Base-by-base conservation (phyloP, 2,113 vertebrate species). In the Seriola quinqueradiata region DNA sequence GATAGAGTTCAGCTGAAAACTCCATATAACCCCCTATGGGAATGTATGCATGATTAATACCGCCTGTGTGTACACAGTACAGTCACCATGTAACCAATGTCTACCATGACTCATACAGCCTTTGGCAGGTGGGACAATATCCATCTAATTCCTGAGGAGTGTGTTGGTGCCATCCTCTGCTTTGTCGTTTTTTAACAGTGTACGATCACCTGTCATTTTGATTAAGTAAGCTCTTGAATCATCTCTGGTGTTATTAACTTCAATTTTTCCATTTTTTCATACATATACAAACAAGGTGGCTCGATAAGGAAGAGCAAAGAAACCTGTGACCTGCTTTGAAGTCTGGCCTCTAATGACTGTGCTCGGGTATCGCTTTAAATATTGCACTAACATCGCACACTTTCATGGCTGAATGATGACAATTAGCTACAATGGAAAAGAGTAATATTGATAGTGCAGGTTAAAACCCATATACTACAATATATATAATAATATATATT, bases 181-280 rank as follows among this genome's bases (percentile, higher is more conserved):
- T 92, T 84, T 92, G 92, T 90, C 77, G 55, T 90, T 91, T 84
- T 84, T 87, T 85, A 86, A 83, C 44, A 65, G 46, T 72, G 61
- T 64, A 80, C 40, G 77, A 90, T 92, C 77, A 79, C 71, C 87
- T 94, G 90, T 93, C 93, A 93, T 60, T 90, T 90, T 94, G 91
- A 94, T 91, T 83, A 93, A 92, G 85, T 88, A 87, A 85, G 82
- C 82, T 80, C 76, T 85, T 77, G 79, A 92, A 92, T 85, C 87
- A 75, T 76, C 72, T 81, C 71, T 40, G 80, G 72, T 90, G 87
- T 90, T 93, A 93, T 92, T 90, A 85, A 90, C 92, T 93, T 92
- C 82, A 81, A 89, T 92, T 91, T 85, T 91, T 86, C 87, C 69
- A 79, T 92, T 90, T 89, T 77, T 40, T 6, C 74, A 68, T 73